A percentile compares a stretch with the other conserved stretches of the same genome.
phyloP scores from a whole-genome alignment of 1,140 invertebrate species.

The Schmidtea mediterranea region DNA sequence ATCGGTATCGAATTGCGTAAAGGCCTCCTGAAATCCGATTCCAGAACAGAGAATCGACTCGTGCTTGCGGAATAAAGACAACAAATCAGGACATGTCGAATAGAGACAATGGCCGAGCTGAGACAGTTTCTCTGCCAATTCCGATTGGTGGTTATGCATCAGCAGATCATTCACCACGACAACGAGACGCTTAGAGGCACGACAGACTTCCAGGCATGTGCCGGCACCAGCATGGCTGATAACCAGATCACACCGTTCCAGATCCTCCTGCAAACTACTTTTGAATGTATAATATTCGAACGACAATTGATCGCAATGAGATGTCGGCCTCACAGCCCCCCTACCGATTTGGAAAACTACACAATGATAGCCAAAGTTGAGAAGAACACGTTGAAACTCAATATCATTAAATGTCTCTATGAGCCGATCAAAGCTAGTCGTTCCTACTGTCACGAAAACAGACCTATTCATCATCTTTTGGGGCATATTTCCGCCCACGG shows the following conservation, averaged over 20 bases:
- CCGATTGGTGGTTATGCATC: constrained; percentile 80
- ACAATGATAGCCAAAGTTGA: constrained; percentile 35
- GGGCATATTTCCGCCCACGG: no score
- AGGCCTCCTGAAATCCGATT: no score
- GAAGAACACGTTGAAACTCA: not conserved
- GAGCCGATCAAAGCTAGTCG: constrained; percentile 60
- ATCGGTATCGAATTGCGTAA: no score
- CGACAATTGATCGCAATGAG: constrained; percentile 12
- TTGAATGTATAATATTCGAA: constrained; percentile 37
- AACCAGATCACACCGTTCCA: constrained; percentile 45
- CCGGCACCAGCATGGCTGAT: constrained; percentile 78
- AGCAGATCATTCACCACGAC: constrained; percentile 67
- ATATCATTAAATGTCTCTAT: constrained; percentile 28
- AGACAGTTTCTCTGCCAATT: constrained; percentile 53
- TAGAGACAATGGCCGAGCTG: constrained; percentile 43
- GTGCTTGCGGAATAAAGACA: no score
- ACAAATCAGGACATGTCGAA: constrained; percentile 33
- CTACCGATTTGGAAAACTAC: constrained; percentile 50
- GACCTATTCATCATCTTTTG: no score
- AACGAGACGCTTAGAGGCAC: constrained; percentile 47
- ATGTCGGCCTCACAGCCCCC: constrained; percentile 25
- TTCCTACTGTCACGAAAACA: constrained; percentile 67
- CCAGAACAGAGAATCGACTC: no score
- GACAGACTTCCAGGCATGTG: constrained; percentile 57
- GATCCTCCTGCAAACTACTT: constrained; percentile 39